phyloP scores from a whole-genome alignment of 1,140 invertebrate species.

The Telenomus remus region DNA sequence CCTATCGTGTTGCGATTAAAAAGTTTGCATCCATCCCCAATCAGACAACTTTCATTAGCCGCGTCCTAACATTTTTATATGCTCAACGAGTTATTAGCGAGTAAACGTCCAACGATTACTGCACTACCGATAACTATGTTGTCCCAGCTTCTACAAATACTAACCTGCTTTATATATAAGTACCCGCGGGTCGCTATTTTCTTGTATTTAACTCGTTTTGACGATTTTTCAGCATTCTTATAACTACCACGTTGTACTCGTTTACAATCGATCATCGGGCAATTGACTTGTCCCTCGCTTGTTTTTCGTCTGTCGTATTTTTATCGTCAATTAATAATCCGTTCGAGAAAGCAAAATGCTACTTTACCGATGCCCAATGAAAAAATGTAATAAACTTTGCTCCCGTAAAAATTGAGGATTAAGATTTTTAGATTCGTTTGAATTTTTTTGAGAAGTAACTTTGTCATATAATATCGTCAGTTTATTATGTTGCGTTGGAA shows the following conservation, averaged over 20 bases:
- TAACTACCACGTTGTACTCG: conserved; percentile 5
- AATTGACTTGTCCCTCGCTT: conserved; percentile 34
- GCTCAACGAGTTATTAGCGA: conserved; percentile 45
- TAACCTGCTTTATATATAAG: conserved; percentile 55
- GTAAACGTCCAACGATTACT: conserved; percentile 20
- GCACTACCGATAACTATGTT: conserved; percentile 16
- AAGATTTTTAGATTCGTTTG: too few relatives aligned
- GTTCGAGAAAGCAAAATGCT: conserved; percentile 20
- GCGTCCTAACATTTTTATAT: conserved; percentile 16
- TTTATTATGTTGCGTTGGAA: conserved; percentile 47
- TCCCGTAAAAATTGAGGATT: too few relatives aligned
- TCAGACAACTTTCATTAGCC: conserved; percentile 28
- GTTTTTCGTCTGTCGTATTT: conserved; percentile 3
- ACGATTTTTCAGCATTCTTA: background rate
- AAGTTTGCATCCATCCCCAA: conserved; percentile 1
- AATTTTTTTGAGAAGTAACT: conserved; percentile 3
- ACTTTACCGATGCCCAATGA: background rate
- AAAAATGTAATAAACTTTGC: background rate
- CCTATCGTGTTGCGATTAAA: background rate
- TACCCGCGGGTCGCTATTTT: conserved; percentile 25
- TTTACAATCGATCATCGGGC: conserved; percentile 38
- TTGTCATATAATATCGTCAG: conserved; percentile 40
- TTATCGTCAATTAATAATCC: conserved; percentile 22
- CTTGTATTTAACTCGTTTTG: conserved; percentile 3
- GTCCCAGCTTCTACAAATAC: conserved; percentile 48